Percentiles rank a stretch among this genome's conserved stretches.
phyloP scores from a whole-genome alignment of 2,888 invertebrate species.

The Lasioglossum figueresi region DNA sequence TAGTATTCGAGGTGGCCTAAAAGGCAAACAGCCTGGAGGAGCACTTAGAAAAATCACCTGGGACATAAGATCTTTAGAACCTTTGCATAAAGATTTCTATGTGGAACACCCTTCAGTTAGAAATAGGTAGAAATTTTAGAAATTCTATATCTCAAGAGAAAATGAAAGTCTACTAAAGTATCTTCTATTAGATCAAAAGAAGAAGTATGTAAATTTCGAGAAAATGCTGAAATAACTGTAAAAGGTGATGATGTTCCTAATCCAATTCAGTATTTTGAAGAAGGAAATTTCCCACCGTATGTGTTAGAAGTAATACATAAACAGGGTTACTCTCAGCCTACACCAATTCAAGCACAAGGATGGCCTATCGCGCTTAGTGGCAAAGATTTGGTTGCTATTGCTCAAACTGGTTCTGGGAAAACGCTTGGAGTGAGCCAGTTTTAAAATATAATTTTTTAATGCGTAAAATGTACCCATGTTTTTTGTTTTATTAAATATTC shows the following conservation, averaged over 20 bases:
- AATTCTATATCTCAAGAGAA: not conserved
- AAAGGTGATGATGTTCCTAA: slow-evolving; percentile 81
- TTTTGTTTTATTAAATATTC: slow-evolving; percentile 15
- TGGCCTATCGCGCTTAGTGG: slow-evolving; percentile 89
- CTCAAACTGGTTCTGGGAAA: slow-evolving; percentile 87
- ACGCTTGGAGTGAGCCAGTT: slow-evolving; percentile 84
- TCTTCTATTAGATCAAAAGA: slow-evolving; percentile 72
- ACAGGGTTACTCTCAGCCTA: slow-evolving; percentile 86
- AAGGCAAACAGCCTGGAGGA: slow-evolving; percentile 83
- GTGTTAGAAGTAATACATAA: slow-evolving; percentile 80
- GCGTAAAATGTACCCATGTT: slow-evolving; percentile 29
- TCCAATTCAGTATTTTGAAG: slow-evolving; percentile 80
- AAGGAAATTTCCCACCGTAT: slow-evolving; percentile 80
- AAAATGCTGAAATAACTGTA: slow-evolving; percentile 79
- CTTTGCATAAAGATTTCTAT: slow-evolving; percentile 93
- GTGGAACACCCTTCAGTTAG: slow-evolving; percentile 88
- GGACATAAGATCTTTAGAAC: slow-evolving; percentile 86
- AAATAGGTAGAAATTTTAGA: slow-evolving; percentile 81
- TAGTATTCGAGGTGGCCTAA: slow-evolving; percentile 70
- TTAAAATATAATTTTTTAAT: slow-evolving; percentile 33
- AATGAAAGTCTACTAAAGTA: not conserved
- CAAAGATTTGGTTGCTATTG: slow-evolving; percentile 88
- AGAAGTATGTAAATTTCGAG: slow-evolving; percentile 76
- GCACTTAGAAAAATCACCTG: slow-evolving; percentile 86
- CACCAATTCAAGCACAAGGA: slow-evolving; percentile 88